Evolutionary conservation across 2,888 invertebrate species (phyloP).

Genomic region (Ochropacha duplaris): DNA sequence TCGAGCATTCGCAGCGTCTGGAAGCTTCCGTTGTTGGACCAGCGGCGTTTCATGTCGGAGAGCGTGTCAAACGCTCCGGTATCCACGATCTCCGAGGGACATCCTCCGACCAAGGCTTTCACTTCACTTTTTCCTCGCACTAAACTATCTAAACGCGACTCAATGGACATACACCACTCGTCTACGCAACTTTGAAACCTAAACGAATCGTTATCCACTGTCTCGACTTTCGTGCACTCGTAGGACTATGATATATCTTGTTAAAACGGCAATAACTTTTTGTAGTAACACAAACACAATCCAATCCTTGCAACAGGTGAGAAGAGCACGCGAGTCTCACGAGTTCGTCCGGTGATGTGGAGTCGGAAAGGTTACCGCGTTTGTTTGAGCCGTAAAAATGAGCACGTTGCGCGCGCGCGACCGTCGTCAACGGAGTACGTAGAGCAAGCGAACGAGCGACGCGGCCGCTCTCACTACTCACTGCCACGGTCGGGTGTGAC

Average conservation of each 20-base stretch:
- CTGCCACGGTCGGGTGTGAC: slow-evolving; percentile 82
- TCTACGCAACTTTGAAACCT: slow-evolving; percentile 59
- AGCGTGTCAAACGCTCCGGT: slow-evolving; percentile 73
- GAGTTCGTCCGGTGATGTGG: slow-evolving; percentile 53
- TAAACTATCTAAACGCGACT: slow-evolving; percentile 72
- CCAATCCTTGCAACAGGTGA: slow-evolving; percentile 68
- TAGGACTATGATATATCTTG: slow-evolving; percentile 40
- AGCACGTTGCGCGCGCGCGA: slow-evolving; percentile 77
- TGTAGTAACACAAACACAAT: slow-evolving; percentile 64
- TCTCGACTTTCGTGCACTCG: slow-evolving; percentile 52
- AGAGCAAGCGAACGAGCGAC: slow-evolving; percentile 72
- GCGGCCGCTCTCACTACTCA: slow-evolving; percentile 78
- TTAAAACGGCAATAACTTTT: slow-evolving; percentile 39
- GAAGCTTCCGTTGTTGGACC: slow-evolving; percentile 89
- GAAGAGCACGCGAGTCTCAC: slow-evolving; percentile 58
- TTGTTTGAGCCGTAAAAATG: slow-evolving; percentile 51
- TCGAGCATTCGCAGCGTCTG: slow-evolving; percentile 85
- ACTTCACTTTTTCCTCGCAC: slow-evolving; percentile 79
- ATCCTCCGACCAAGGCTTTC: slow-evolving; percentile 75
- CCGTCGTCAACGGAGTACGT: slow-evolving; percentile 77
- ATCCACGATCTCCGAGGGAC: slow-evolving; percentile 67
- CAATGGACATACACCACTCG: slow-evolving; percentile 68
- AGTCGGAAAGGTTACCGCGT: slow-evolving; percentile 59
- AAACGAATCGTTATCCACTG: slow-evolving; percentile 65
- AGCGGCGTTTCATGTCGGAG: slow-evolving; percentile 88